phyloP scores from a whole-genome alignment of 2,113 vertebrate genomes.

The Corythaixoides concolor region DNA sequence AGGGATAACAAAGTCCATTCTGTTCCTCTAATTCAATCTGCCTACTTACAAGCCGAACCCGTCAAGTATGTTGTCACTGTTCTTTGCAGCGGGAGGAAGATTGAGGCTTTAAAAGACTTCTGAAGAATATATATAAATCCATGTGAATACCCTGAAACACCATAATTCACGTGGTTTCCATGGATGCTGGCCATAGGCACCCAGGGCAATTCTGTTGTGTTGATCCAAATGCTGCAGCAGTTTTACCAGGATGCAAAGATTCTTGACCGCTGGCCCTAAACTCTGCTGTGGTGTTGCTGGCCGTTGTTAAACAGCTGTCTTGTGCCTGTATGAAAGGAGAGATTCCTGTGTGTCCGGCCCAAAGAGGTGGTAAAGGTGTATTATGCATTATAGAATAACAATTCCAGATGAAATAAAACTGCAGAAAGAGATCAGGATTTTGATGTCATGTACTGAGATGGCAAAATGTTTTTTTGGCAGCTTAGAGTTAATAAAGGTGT shows the following conservation, averaged over 20 bases:
- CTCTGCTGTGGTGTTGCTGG: not conserved
- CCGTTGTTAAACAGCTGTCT: not conserved
- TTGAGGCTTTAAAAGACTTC: not conserved
- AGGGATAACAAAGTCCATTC: conserved; percentile 47
- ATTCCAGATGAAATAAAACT: not conserved
- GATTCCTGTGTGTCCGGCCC: not conserved
- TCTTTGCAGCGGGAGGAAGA: conserved; percentile 7
- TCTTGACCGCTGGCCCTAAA: not conserved
- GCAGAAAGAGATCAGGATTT: not conserved
- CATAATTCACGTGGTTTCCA: not conserved
- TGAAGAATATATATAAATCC: not conserved
- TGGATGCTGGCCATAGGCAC: not conserved
- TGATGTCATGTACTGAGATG: not conserved
- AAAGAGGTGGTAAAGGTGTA: not conserved
- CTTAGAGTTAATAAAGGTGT: not conserved
- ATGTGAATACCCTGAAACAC: not conserved
- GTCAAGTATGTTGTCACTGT: not conserved
- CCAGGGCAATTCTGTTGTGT: not conserved
- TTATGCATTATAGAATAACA: not conserved
- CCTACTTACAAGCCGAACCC: not conserved
- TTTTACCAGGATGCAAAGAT: not conserved
- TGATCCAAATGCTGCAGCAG: not conserved
- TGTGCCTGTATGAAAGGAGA: not conserved
- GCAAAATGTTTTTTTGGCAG: not conserved
- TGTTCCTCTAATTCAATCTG: conserved; percentile 31